A percentile compares a stretch with the other conserved stretches of the same genome.
phyloP scores from a whole-genome alignment of 1,140 invertebrate genomes.

The Lasioglossum baleicum region DNA sequence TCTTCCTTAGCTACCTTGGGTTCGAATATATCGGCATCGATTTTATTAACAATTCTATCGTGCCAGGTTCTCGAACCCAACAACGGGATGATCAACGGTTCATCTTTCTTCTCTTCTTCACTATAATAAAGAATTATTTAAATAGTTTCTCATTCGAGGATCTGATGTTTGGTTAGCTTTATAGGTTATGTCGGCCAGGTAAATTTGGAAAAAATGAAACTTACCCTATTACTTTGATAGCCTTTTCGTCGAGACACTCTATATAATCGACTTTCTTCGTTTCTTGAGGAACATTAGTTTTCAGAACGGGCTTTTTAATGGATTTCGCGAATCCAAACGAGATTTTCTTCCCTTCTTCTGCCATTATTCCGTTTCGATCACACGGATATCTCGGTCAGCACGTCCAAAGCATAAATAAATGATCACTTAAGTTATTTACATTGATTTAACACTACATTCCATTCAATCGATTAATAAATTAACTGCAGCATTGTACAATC shows the following conservation, averaged over 20 bases:
- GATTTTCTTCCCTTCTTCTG: constrained; percentile 84
- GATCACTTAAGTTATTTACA: not conserved
- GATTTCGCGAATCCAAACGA: constrained; percentile 89
- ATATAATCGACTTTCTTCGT: constrained; percentile 84
- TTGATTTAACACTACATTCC: not conserved
- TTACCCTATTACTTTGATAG: constrained; percentile 87
- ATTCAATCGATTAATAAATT: constrained; percentile 3
- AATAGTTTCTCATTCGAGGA: not conserved
- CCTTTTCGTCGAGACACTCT: constrained; percentile 87
- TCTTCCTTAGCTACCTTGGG: constrained; percentile 57
- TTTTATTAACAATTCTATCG: constrained; percentile 74
- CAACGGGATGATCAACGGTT: constrained; percentile 84
- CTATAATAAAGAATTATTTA: constrained; percentile 69
- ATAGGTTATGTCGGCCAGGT: constrained; percentile 56
- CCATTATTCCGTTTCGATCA: constrained; percentile 62
- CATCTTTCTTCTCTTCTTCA: constrained; percentile 79
- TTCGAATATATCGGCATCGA: constrained; percentile 74
- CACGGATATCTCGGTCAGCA: not conserved
- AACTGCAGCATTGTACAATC: not conserved
- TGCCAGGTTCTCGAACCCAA: constrained; percentile 75
- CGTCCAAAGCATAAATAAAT: constrained; percentile 5
- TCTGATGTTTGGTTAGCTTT: not conserved
- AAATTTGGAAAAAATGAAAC: constrained; percentile 51
- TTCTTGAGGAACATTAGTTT: constrained; percentile 73
- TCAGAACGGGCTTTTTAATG: constrained; percentile 82